Base-by-base conservation (phyloP, 2,113 vertebrate species). In the Pyrgilauda ruficollis region DNA sequence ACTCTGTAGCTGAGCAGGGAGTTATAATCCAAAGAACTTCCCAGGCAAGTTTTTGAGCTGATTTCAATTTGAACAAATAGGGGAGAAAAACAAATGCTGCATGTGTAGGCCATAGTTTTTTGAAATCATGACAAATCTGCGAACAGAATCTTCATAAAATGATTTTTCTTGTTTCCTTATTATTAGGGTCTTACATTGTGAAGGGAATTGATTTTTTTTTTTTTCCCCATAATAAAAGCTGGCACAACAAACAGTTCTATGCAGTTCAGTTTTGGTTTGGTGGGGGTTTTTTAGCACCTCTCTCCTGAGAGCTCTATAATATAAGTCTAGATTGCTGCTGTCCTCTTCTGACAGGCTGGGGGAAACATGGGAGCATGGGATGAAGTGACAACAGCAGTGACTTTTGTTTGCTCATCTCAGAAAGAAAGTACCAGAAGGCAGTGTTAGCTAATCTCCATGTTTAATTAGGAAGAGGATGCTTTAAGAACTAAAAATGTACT, bases 321-420 rank as follows among this genome's bases (percentile, higher is more conserved):
- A 72, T 37, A 87, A 91, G 11, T 79, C 80, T 93, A 92, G 66
- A 95, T 94, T 94, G 84, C 37, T 74, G 49, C 77, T 87, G 41
- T 92, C 62, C 80, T 94, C 33, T 44, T 22, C 49, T 81, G 89
- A 87, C 84, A 82, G 64, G 17, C 41, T 92, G 56, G 64, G 49
- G 84, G 73, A 61, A 10, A 46, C 49, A 30, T 23, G 15, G 68
- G 62, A 79, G 37, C 23, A 85, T 47, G 56, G 68, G 80, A 67
- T 87, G 86, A 90, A 89, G 64, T 87, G 89, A 87, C 56, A 91
- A 47, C 62, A 96, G 37, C 22, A 78, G 41, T 22, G 56, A 75
- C 52, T 78, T 95, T n/a, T 82, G 44, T 89, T 87, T 95, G 68
- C 66, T 84, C 41, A 17, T 75, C 52, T 77, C 27, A 52, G 64